phyloP scores from a whole-genome alignment of 2,888 invertebrate species.

The Actias luna region DNA sequence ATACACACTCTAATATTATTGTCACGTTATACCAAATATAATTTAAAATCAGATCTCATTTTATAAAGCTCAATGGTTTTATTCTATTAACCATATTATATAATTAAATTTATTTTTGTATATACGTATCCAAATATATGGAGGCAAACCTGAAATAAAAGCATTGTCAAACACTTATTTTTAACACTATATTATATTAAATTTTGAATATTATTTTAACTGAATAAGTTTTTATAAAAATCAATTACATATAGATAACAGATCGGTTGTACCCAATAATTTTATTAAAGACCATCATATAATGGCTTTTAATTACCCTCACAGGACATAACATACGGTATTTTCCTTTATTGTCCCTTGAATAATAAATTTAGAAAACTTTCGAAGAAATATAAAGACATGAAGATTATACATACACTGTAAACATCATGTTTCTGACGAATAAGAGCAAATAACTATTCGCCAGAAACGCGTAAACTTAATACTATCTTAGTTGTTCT shows the following conservation, averaged over 20 bases:
- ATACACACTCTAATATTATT: background rate
- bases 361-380: background rate
- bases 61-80: slow-evolving; percentile 1
- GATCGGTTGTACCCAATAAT: too few relatives aligned
- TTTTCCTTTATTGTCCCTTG: background rate
- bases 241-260: too few relatives aligned
- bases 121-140: too few relatives aligned
- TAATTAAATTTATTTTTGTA: background rate
- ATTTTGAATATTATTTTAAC: too few relatives aligned
- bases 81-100: background rate
- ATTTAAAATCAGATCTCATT: slow-evolving; percentile 2
- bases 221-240: too few relatives aligned
- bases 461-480: background rate
- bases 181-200: background rate
- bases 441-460: background rate
- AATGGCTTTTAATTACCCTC: background rate
- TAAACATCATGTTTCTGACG: background rate
- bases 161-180: too few relatives aligned
- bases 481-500: background rate
- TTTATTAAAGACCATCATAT: background rate
- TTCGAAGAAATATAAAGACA: background rate
- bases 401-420: background rate
- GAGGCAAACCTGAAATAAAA: too few relatives aligned
- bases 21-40: background rate
- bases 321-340: background rate